Percentiles rank a stretch among this genome's conserved stretches.
These are phyloP conservation scores for Agrochola lota DNA, from an alignment of 2,888 invertebrate species.

Conservation along the genomic window DNA sequence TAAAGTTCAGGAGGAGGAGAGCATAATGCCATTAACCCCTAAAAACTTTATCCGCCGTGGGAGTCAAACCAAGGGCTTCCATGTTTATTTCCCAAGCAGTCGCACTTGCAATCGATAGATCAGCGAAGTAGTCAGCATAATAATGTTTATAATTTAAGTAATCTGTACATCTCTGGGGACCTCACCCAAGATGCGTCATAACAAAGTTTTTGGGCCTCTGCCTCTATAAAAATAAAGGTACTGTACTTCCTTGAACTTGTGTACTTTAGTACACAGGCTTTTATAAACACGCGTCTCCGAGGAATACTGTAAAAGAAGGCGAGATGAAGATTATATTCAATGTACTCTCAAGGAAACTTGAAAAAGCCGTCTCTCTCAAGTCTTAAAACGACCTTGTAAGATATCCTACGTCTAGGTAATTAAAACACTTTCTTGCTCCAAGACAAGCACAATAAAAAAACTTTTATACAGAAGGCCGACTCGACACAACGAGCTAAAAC, in stretches of 20 bases:
- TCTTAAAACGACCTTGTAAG: slow-evolving; percentile 40
- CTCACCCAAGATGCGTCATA: not conserved
- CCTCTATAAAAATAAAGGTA: not conserved
- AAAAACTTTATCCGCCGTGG: not conserved
- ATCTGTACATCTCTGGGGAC: not conserved
- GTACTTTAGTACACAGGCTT: not conserved
- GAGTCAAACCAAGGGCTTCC: not conserved
- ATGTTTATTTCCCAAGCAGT: not conserved
- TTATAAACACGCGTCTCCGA: slow-evolving; percentile 14
- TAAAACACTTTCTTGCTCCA: slow-evolving; percentile 52
- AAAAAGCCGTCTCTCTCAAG: slow-evolving; percentile 28
- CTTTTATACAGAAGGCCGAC: not conserved
- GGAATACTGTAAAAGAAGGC: slow-evolving; percentile 25
- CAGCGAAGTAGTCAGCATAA: not conserved
- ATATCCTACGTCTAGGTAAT: slow-evolving; percentile 45
- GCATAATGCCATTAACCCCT: not conserved
- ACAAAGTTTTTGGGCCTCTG: not conserved
- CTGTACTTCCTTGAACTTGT: not conserved
- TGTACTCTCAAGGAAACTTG: slow-evolving; percentile 36
- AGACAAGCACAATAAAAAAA: not conserved
- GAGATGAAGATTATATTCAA: slow-evolving; percentile 47
- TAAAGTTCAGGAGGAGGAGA: not conserved
- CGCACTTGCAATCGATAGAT: no score
- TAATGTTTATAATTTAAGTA: not conserved
- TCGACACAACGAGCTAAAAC: not conserved